A percentile compares a stretch with the other conserved stretches of the same genome.
Evolutionary conservation across 2,888 invertebrate species (phyloP).

Genomic region (Plebejus argus): DNA sequence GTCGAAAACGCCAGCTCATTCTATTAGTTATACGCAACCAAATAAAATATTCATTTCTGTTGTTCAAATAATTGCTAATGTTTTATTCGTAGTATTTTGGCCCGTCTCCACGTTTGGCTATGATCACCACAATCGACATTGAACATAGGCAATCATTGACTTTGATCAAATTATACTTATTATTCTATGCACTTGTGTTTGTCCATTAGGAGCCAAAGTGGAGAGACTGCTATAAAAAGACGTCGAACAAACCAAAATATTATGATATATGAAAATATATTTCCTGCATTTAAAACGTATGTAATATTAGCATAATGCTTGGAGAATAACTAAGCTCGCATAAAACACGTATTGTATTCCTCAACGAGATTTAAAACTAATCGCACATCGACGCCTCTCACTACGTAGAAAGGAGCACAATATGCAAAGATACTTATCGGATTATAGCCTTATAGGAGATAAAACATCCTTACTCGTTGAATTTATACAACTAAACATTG

Average conservation of each 20-base stretch:
- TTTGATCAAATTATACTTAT: not conserved
- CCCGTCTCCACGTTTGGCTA: too few species aligned
- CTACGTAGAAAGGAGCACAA: not conserved
- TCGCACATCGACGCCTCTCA: constrained; percentile 1
- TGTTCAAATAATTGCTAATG: not conserved
- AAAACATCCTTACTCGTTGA: constrained; percentile 8
- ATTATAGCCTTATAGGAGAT: not conserved
- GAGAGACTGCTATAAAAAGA: not conserved
- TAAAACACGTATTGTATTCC: not conserved
- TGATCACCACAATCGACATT: too few species aligned
- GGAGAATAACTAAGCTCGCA: not conserved
- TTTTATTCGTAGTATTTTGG: not conserved
- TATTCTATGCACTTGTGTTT: not conserved
- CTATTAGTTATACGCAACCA: not conserved
- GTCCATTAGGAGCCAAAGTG: not conserved
- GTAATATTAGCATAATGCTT: not conserved
- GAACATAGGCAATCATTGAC: not conserved
- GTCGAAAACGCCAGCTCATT: constrained; percentile 13
- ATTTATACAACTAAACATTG: constrained; percentile 5
- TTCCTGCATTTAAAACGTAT: not conserved
- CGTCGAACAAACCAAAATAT: not conserved
- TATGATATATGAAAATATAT: not conserved
- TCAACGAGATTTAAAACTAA: constrained; percentile 14
- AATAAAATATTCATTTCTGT: not conserved
- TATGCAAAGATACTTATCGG: constrained; percentile 19